Conservation (phyloP, 2,888 invertebrate genomes). For the Dolomedes plantarius region DNA sequence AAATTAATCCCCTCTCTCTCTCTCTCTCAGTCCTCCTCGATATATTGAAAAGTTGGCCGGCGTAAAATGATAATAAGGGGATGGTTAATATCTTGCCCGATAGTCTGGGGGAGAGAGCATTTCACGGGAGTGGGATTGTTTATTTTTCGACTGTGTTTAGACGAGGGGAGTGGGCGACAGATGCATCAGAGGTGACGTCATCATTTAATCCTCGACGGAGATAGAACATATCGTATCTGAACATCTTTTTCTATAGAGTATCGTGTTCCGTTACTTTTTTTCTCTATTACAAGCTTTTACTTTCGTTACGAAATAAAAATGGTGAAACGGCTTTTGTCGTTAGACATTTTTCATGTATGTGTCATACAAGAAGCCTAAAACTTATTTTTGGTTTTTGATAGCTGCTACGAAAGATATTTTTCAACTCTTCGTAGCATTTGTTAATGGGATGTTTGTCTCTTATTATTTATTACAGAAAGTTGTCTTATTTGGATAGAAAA, state of each 20-base stretch:
- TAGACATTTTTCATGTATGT: too few relatives aligned
- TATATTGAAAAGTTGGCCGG: conserved; percentile 47
- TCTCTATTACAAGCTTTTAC: neutral
- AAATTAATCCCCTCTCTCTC: conserved; percentile 52
- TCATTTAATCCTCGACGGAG: neutral
- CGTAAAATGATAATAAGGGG: conserved; percentile 59
- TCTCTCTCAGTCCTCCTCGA: neutral
- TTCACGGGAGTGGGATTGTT: conserved; percentile 1
- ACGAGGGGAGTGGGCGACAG: conserved; percentile 31
- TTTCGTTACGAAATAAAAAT: too few relatives aligned
- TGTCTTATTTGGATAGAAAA: too few relatives aligned
- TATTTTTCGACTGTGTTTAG: conserved; percentile 19
- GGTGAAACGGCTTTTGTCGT: too few relatives aligned
- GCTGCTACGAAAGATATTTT: too few relatives aligned
- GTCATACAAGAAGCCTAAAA: too few relatives aligned
- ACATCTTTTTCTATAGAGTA: neutral
- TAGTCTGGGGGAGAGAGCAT: neutral
- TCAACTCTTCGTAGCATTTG: too few relatives aligned
- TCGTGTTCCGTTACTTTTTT: neutral
- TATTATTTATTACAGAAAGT: too few relatives aligned
- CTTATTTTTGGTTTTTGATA: too few relatives aligned
- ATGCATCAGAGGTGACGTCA: conserved; percentile 63
- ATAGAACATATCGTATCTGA: neutral
- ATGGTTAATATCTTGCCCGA: conserved; percentile 29
- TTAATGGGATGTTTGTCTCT: too few relatives aligned